Conservation (phyloP, 2,797 vertebrate species). For the Artibeus lituratus region DNA sequence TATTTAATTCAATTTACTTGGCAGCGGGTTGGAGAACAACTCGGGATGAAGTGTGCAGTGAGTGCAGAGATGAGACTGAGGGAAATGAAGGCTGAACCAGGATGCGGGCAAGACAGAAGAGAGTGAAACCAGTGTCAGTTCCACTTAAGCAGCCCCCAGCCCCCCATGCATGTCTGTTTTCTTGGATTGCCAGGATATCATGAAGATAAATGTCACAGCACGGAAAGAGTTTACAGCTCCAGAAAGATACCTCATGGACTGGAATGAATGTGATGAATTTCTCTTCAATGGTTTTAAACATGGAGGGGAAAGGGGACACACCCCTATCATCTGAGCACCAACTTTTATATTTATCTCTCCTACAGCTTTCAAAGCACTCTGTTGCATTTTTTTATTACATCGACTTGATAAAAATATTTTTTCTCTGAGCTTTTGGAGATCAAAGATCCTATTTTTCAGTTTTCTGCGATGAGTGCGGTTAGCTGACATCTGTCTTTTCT, state of each 20-base stretch:
- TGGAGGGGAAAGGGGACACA: neutral
- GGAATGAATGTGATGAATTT: neutral
- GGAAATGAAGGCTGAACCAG: neutral
- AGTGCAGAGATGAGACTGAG: neutral
- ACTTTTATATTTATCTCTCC: neutral
- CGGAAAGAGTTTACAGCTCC: neutral
- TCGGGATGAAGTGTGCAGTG: neutral
- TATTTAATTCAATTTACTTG: neutral
- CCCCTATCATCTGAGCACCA: neutral
- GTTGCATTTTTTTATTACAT: neutral
- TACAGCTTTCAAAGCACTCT: neutral
- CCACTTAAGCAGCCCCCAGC: neutral
- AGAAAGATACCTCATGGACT: neutral
- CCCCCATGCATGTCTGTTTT: neutral
- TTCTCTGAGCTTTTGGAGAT: conserved; percentile 28
- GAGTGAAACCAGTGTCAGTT: neutral
- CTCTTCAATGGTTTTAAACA: neutral
- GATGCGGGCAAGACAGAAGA: neutral
- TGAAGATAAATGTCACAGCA: neutral
- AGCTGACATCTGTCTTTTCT: neutral
- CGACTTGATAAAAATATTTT: conserved; percentile 32
- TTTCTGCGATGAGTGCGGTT: neutral
- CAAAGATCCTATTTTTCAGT: conserved; percentile 14
- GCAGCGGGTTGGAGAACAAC: neutral
- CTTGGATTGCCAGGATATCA: neutral